These are phyloP conservation scores for Basileuterus tristriatus DNA, from an alignment of 2,797 vertebrate genomes.

Conservation along the genomic window DNA sequence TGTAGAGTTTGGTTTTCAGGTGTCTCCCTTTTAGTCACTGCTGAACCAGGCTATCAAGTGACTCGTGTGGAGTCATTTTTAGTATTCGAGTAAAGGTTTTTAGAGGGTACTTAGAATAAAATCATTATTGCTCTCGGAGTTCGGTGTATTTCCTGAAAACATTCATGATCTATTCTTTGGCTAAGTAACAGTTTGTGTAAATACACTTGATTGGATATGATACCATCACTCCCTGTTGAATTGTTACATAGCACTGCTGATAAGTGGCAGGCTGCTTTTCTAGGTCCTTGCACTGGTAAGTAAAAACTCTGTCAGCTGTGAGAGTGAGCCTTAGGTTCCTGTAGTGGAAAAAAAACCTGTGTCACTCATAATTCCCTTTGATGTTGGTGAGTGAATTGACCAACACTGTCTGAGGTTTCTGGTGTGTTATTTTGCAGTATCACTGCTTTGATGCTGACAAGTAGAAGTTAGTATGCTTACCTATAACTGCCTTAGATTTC, in stretches of 20 bases:
- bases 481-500: not conserved
- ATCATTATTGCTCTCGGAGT: not conserved
- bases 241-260: not conserved
- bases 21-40: not conserved
- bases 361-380: not conserved
- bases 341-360: not conserved
- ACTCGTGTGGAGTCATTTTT: not conserved
- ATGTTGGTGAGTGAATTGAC: not conserved
- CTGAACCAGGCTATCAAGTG: not conserved
- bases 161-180: not conserved
- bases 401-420: not conserved
- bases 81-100: not conserved
- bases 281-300: not conserved
- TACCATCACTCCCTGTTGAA: not conserved
- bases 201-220: not conserved
- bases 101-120: not conserved
- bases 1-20: not conserved
- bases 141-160: not conserved
- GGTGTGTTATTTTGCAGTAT: not conserved
- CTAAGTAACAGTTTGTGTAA: not conserved
- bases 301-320: not conserved
- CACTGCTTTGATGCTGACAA: not conserved
- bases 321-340: not conserved
- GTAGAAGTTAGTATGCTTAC: not conserved
- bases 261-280: not conserved